Base-by-base conservation (phyloP, 1,140 invertebrate species). In the Conus betulinus region DNA sequence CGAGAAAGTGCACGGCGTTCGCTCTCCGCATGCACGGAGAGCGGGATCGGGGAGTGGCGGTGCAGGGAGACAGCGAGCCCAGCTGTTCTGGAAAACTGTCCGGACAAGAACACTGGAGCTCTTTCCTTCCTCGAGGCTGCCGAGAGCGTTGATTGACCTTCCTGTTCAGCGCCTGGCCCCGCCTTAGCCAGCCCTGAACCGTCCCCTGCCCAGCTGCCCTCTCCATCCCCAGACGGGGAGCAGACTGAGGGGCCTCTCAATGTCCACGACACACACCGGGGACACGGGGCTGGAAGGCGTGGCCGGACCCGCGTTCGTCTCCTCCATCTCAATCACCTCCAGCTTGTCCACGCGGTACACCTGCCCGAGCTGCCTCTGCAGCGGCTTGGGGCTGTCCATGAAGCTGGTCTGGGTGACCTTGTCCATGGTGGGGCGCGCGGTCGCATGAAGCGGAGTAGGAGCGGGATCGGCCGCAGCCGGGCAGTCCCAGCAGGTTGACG, bases 361-460 rank as follows among this genome's bases (percentile, higher is more conserved):
- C 11, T 76, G 74, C 6, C 88, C 84, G n/a, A 51, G 27, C 3
- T 27, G 27, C 15, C 71, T 60, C 20, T 63, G 17, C 85, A 52
- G 53, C 27, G 23, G 63, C 79, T 51, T 74, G 87, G 25, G 89
- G 57, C 52, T 83, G 27, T 67, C 84, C n/a, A 76, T 76, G 13
- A 78, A 87, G n/a, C 63, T 84, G 8, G 87, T 89, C 79, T 89
- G 90, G 23, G 87, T 92, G 25, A 89, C 85, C 83, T 87, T 91
- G 71, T 84, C 84, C 17, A 57, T 87, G 63, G 39, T 88, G 23
- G 67, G 87, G 17, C 83, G 51, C 83, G 81, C 53, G 39, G 83
- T 76, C 23, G 55, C 20, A 57, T 1, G 67, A 52, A 1, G n/a
- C 52, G 53, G 63, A 52, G 23, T 17, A 81, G 17, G 51, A 81